Conservation (phyloP, 2,888 invertebrate species). For the Agrilus mali region DNA sequence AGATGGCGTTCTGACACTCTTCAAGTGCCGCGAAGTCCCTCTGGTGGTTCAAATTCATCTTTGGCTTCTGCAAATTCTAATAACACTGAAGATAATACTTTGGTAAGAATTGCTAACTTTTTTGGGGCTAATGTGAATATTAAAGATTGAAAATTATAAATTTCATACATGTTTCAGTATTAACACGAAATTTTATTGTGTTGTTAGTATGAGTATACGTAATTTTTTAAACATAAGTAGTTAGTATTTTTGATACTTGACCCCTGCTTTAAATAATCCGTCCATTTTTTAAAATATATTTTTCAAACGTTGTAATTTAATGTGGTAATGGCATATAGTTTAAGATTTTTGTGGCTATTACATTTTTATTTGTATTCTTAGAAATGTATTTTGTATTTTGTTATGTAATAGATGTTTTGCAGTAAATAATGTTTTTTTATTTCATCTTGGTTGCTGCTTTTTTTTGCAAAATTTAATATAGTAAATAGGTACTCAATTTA, state of each 20-base stretch:
- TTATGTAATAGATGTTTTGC: conserved; percentile 11
- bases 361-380: conserved; percentile 7
- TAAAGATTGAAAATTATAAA: conserved; percentile 17
- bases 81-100: conserved; percentile 46
- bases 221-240: no score
- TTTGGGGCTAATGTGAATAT: conserved; percentile 28
- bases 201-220: no score
- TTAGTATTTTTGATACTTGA: no score
- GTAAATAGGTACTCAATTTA: no score
- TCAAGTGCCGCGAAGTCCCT: conserved; percentile 55
- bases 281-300: conserved; percentile 4
- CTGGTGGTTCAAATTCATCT: conserved; percentile 59
- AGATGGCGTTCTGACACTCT: conserved; percentile 36
- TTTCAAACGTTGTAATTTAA: no score
- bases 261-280: conserved; percentile 1
- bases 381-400: conserved; percentile 12
- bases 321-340: neutral
- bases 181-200: no score
- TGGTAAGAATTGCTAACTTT: conserved; percentile 56
- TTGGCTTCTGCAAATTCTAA: conserved; percentile 42
- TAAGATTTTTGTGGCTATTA: neutral
- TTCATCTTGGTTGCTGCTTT: conserved; percentile 16
- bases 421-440: conserved; percentile 12
- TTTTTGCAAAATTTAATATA: no score
- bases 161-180: no score